Base-by-base conservation (phyloP, 2,113 vertebrate species). In the Brachyistius frenatus region DNA sequence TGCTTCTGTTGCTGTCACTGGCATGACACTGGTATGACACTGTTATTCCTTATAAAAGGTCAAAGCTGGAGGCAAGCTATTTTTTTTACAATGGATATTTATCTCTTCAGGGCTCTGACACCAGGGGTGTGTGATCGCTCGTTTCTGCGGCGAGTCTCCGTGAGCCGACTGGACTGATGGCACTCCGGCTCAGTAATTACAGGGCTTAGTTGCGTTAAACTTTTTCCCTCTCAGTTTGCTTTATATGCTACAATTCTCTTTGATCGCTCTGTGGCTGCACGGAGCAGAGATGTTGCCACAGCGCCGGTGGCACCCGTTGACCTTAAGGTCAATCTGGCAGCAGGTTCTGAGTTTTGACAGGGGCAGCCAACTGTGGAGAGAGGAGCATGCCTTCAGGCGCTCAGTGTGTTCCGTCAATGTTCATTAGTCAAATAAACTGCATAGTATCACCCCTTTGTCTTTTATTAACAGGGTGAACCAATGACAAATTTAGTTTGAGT, bases 261-360 rank as follows among this genome's bases (percentile, higher is more conserved):
- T 88, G 81, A 80, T 78, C 80, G 77, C 76, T 76, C 80, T 82
- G 82, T 80, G 83, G 76, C 76, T 79, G 73, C 68, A 13, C 8
- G 65, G 61, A 83, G 86, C 78, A 81, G 73, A 57, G 83, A 86
- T 77, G 81, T 73, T 85, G 83, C 83, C 76, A 76, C 77, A 65
- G 63, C 23, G 87, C 89, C 80, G 11, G 66, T 80, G 86, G 91
- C 88, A 32, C 57, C 74, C 72, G 31, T 85, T 91, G 89, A 91
- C 90, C 91, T 92, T 92, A 86, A 91, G 94, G 92, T 92, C 90
- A 90, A 74, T 88, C 77, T 86, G 88, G 92, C 89, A 88, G 91
- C 93, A 93, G 92, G 92, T 92, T 93, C 82, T 72, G 86, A 91
- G 87, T 89, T 94, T 92, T 93, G 91, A 94, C 90, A 87, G 91